phyloP scores from a whole-genome alignment of 2,888 invertebrate species.

The Pasiphila rectangulata region DNA sequence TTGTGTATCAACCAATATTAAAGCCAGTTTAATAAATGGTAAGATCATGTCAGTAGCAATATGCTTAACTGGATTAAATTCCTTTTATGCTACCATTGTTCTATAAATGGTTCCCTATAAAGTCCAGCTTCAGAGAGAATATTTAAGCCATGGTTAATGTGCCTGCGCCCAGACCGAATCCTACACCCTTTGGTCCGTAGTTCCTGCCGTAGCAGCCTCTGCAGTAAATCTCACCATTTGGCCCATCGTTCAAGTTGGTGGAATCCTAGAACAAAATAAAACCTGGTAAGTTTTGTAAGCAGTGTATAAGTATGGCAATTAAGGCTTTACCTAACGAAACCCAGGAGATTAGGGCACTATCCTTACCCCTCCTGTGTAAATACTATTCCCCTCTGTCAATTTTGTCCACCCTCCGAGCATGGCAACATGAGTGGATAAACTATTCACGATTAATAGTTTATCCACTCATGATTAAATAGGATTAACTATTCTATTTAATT shows the following conservation, averaged over 20 bases:
- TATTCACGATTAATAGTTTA: no score
- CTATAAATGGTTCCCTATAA: slow-evolving; percentile 57
- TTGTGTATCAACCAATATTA: slow-evolving; percentile 76
- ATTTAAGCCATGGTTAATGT: slow-evolving; percentile 91
- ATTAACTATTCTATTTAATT: no score
- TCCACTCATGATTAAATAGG: no score
- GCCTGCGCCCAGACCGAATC: slow-evolving; percentile 95
- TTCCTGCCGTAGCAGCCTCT: slow-evolving; percentile 93
- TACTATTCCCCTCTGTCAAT: no score
- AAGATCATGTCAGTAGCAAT: slow-evolving; percentile 68
- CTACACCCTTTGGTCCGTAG: slow-evolving; percentile 93
- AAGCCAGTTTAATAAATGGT: slow-evolving; percentile 79
- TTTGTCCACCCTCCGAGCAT: no score
- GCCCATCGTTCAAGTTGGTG: slow-evolving; percentile 94
- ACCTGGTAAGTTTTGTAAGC: no score
- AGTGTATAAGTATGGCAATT: neutral
- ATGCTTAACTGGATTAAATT: slow-evolving; percentile 61
- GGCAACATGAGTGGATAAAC: no score
- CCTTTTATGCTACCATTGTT: slow-evolving; percentile 67
- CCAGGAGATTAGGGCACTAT: no score
- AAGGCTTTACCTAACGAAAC: no score
- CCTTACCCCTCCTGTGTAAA: no score
- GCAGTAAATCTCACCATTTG: slow-evolving; percentile 96
- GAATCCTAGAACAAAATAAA: slow-evolving; percentile 83
- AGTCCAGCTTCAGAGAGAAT: slow-evolving; percentile 69